Conservation (phyloP, 2,797 vertebrate species). For the Enteromius afrohamiltoni region DNA sequence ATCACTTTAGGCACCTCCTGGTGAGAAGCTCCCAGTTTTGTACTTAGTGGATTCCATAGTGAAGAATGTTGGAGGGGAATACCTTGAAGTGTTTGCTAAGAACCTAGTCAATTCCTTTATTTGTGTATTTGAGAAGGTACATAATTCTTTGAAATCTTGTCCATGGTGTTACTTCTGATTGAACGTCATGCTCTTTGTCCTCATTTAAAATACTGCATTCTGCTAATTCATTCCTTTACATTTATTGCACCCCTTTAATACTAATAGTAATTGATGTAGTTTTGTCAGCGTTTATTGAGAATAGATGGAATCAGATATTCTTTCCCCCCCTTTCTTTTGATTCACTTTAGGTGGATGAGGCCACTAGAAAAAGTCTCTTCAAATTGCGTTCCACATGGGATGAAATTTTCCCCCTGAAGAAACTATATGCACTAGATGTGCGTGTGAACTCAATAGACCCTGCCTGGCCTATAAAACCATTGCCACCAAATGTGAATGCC, state of each 20-base stretch:
- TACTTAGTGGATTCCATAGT: constrained; percentile 99
- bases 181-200: constrained; percentile 27
- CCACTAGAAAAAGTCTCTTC: constrained; percentile 99
- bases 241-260: background rate
- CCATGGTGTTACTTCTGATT: constrained; percentile 61
- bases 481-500: constrained; percentile 93
- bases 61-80: constrained; percentile 99
- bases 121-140: constrained; percentile 99
- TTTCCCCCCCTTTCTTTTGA: constrained; percentile 74
- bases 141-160: constrained; percentile 70
- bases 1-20: constrained; percentile 93
- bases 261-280: background rate
- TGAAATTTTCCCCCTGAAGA: constrained; percentile 96
- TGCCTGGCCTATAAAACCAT: constrained; percentile 97
- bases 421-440: constrained; percentile 93
- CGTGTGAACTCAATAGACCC: constrained; percentile 95
- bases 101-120: constrained; percentile 99
- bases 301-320: constrained; percentile 28
- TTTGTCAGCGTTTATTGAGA: constrained; percentile 16
- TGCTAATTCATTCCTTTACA: background rate
- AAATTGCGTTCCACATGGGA: constrained; percentile 99
- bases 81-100: constrained; percentile 99
- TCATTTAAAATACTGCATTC: background rate
- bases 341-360: constrained; percentile 97
- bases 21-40: constrained; percentile 99